A percentile compares a stretch with the other conserved stretches of the same genome.
Conservation (phyloP, 2,888 invertebrate species). For the Falcaria lacertinaria region DNA sequence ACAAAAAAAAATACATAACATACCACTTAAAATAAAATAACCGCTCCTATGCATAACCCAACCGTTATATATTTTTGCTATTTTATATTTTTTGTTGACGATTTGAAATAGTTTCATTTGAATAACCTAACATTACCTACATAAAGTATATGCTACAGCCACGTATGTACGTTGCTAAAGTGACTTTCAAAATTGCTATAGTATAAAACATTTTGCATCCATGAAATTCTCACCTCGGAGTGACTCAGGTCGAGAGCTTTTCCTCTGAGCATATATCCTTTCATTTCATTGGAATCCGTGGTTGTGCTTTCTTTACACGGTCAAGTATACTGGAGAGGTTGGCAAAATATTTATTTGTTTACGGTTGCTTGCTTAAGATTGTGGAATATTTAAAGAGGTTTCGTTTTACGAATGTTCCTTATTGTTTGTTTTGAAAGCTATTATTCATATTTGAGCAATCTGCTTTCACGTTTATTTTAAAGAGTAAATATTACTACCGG, state of each 20-base stretch:
- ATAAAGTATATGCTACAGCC: too few species aligned
- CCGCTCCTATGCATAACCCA: too few species aligned
- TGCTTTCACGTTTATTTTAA: background rate
- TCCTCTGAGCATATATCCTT: slow-evolving; percentile 63
- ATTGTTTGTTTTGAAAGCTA: background rate
- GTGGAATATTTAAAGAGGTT: background rate
- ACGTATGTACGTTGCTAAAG: too few species aligned
- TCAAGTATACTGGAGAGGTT: slow-evolving; percentile 26
- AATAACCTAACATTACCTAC: too few species aligned
- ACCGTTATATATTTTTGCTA: too few species aligned
- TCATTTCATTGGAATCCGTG: slow-evolving; percentile 70
- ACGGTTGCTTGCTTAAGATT: background rate
- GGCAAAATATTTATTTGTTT: background rate
- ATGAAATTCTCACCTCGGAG: slow-evolving; percentile 46
- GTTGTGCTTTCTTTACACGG: slow-evolving; percentile 36
- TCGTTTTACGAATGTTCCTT: background rate
- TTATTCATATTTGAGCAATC: background rate
- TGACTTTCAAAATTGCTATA: slow-evolving; percentile 2
- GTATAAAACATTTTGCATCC: slow-evolving; percentile 39
- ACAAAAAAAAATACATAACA: too few species aligned
- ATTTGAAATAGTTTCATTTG: too few species aligned
- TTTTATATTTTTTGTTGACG: too few species aligned
- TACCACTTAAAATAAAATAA: too few species aligned
- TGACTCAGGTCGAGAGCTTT: slow-evolving; percentile 49
- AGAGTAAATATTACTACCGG: background rate